Evolutionary conservation across 2,113 vertebrate species (phyloP).

Genomic region (Pachyramphus minor): DNA sequence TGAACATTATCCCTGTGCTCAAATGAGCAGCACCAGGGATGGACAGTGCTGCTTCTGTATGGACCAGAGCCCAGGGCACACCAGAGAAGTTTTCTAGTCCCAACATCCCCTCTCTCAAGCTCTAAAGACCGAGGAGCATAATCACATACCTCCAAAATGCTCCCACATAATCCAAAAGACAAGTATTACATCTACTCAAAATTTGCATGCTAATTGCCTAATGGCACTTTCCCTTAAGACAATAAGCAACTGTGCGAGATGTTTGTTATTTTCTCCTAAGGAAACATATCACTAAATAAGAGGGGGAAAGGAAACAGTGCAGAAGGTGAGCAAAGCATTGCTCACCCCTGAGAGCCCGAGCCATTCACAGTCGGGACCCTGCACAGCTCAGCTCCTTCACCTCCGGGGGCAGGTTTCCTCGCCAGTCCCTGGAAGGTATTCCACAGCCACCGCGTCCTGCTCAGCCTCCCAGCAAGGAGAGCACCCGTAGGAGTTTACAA

Average conservation of each 20-base stretch:
- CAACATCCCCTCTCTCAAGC: not conserved
- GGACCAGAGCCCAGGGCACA: not conserved
- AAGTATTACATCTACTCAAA: not conserved
- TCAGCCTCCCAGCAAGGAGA: not conserved
- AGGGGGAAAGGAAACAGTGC: too few relatives aligned
- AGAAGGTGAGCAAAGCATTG: not conserved
- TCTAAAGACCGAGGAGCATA: not conserved
- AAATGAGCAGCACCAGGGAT: not conserved
- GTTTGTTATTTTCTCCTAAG: not conserved
- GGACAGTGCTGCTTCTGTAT: fast-evolving
- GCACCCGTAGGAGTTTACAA: not conserved
- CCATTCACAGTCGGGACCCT: not conserved
- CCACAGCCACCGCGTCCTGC: not conserved
- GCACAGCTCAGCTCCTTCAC: not conserved
- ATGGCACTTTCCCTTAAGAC: not conserved
- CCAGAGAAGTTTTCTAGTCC: not conserved
- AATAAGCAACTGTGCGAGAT: not conserved
- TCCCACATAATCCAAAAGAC: not conserved
- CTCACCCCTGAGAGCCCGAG: not conserved
- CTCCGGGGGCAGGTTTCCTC: fast-evolving
- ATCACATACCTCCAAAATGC: not conserved
- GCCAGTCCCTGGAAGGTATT: not conserved
- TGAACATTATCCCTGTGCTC: fast-evolving
- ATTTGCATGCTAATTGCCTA: not conserved
- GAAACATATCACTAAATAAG: not conserved